These are phyloP conservation scores for Omphaloscelis lunosa DNA, from an alignment of 2,888 invertebrate species.

Conservation along the genomic window DNA sequence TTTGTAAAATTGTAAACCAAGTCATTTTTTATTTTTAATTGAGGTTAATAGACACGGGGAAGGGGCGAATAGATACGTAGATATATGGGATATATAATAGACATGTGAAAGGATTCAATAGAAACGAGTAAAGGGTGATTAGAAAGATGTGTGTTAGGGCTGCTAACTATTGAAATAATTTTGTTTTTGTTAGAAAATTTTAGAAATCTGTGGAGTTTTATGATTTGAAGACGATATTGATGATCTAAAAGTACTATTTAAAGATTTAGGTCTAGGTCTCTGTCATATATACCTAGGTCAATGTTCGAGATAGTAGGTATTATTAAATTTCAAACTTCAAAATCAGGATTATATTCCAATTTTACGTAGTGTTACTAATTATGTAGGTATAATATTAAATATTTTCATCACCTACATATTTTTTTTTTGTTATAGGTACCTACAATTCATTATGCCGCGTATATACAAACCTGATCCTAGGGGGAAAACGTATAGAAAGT, in stretches of 20 bases:
- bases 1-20: constrained; percentile 30
- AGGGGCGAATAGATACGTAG: constrained; percentile 18
- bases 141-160: constrained; percentile 31
- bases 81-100: constrained; percentile 34
- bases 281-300: too few relatives aligned
- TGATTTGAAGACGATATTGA: constrained; percentile 20
- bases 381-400: too few relatives aligned
- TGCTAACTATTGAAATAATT: constrained; percentile 22
- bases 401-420: too few relatives aligned
- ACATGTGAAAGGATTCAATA: constrained; percentile 34
- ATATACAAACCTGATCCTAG: too few relatives aligned
- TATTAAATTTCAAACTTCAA: too few relatives aligned
- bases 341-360: constrained; percentile 22
- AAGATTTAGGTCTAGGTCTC: too few relatives aligned
- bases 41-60: constrained; percentile 14
- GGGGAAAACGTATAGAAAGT: constrained; percentile 44
- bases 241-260: not conserved
- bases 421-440: too few relatives aligned
- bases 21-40: constrained; percentile 36
- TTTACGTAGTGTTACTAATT: too few relatives aligned
- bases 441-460: constrained; percentile 17
- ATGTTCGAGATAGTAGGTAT: constrained; percentile 2
- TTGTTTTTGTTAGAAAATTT: constrained; percentile 19
- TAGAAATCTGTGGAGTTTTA: constrained; percentile 19
- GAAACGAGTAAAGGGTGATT: constrained; percentile 39